phyloP scores from a whole-genome alignment of 2,888 invertebrate species.

The Pyrochroa serraticornis region DNA sequence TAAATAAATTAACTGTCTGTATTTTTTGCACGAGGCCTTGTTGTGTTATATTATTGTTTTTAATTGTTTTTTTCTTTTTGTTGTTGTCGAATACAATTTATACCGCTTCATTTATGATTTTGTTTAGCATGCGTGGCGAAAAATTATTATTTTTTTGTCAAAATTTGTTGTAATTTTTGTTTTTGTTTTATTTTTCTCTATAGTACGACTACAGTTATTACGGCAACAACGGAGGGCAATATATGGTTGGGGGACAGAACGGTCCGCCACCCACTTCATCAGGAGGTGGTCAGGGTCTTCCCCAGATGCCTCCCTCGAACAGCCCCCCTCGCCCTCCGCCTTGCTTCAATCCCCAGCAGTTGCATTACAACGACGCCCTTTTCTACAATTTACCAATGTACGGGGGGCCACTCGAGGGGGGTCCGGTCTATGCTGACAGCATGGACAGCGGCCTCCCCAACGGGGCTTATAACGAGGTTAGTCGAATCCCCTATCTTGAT shows the following conservation, averaged over 20 bases:
- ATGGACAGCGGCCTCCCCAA: conserved; percentile 44
- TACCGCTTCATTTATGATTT: conserved; percentile 13
- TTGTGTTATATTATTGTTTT: conserved; percentile 20
- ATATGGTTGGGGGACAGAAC: conserved; percentile 38
- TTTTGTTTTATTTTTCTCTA: conserved; percentile 29
- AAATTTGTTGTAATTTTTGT: conserved; percentile 10
- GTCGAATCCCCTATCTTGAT: conserved; percentile 24
- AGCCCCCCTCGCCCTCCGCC: conserved; percentile 45
- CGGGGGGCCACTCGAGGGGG: conserved; percentile 46
- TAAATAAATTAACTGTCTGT: conserved; percentile 21
- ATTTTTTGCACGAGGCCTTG: conserved; percentile 31
- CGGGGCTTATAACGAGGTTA: conserved; percentile 49
- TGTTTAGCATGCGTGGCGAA: conserved; percentile 26
- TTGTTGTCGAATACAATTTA: conserved; percentile 8
- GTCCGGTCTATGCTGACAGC: conserved; percentile 44
- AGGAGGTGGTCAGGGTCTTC: conserved; percentile 16
- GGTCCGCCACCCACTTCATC: neutral
- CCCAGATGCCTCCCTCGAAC: conserved; percentile 42
- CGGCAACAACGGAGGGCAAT: conserved; percentile 51
- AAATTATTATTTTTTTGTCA: conserved; percentile 6
- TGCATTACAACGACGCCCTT: conserved; percentile 34
- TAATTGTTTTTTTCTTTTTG: conserved; percentile 8
- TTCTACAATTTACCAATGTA: conserved; percentile 52
- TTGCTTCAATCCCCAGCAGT: conserved; percentile 30
- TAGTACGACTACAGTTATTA: conserved; percentile 55